phyloP scores from a whole-genome alignment of 2,113 vertebrate genomes.

The Megaleporinus macrocephalus region DNA sequence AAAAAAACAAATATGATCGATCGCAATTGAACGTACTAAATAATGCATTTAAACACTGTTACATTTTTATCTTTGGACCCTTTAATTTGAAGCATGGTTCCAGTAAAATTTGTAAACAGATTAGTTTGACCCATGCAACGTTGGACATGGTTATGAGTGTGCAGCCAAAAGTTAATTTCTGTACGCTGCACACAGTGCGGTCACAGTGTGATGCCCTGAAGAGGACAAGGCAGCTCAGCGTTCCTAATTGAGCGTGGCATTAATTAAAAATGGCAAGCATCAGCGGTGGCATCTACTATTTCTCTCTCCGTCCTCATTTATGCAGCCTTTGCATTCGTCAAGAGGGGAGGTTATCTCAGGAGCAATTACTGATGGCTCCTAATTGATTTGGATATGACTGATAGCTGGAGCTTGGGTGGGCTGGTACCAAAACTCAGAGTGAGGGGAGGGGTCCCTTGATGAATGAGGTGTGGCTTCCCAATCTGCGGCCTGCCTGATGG shows the following conservation, averaged over 20 bases:
- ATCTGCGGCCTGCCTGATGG: slow-evolving; percentile 51
- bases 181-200: background rate
- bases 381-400: slow-evolving; percentile 49
- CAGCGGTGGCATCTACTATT: background rate
- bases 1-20: no score
- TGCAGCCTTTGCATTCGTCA: slow-evolving; percentile 23
- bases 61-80: no score
- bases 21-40: no score
- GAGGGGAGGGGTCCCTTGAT: slow-evolving; percentile 35
- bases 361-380: slow-evolving; percentile 44
- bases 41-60: no score
- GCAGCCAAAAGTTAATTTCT: background rate
- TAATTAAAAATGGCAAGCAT: slow-evolving; percentile 38
- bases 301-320: background rate
- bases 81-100: no score
- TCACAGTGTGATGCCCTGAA: background rate
- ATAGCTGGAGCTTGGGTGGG: slow-evolving; percentile 2
- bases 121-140: no score
- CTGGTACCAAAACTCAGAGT: slow-evolving; percentile 16
- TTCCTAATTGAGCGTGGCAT: slow-evolving; percentile 35
- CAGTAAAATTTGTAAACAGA: no score
- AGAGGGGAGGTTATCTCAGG: slow-evolving; percentile 51
- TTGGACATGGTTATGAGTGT: no score
- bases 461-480: slow-evolving; percentile 43
- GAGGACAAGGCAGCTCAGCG: background rate